phyloP scores from a whole-genome alignment of 2,113 vertebrate genomes.

The Calyptommatus sinebrachiatus region DNA sequence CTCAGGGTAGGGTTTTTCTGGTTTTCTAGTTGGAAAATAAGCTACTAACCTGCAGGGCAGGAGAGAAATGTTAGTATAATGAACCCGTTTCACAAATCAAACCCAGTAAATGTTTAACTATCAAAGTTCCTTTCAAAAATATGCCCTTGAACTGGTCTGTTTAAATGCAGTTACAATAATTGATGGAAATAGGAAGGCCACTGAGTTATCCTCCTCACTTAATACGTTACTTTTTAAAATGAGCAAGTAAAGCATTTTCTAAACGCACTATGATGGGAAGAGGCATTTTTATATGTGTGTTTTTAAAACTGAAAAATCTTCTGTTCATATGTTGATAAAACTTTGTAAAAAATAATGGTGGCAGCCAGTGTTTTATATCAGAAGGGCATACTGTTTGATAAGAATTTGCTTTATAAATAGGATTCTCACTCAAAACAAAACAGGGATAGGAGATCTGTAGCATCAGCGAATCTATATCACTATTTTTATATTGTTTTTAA shows the following conservation, averaged over 20 bases:
- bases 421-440: too few relatives aligned
- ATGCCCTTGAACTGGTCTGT: constrained; percentile 21
- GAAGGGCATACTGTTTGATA: background rate
- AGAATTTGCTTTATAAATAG: background rate
- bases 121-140: constrained; percentile 23
- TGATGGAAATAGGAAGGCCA: constrained; percentile 23
- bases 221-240: constrained; percentile 37
- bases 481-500: too few relatives aligned
- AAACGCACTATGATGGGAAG: background rate
- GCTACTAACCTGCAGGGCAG: background rate
- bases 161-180: constrained; percentile 15
- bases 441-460: too few relatives aligned
- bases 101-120: constrained; percentile 33
- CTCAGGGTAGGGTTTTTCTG: background rate
- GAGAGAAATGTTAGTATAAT: background rate
- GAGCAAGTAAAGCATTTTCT: constrained; percentile 17
- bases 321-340: background rate
- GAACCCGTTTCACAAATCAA: background rate
- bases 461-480: too few relatives aligned
- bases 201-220: constrained; percentile 2
- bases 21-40: background rate
- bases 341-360: background rate
- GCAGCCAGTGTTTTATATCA: background rate
- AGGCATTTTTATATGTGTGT: background rate
- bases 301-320: background rate